Percentiles rank a stretch among this genome's conserved stretches.
phyloP scores from a whole-genome alignment of 2,113 vertebrate species.

The Mungos mungo region DNA sequence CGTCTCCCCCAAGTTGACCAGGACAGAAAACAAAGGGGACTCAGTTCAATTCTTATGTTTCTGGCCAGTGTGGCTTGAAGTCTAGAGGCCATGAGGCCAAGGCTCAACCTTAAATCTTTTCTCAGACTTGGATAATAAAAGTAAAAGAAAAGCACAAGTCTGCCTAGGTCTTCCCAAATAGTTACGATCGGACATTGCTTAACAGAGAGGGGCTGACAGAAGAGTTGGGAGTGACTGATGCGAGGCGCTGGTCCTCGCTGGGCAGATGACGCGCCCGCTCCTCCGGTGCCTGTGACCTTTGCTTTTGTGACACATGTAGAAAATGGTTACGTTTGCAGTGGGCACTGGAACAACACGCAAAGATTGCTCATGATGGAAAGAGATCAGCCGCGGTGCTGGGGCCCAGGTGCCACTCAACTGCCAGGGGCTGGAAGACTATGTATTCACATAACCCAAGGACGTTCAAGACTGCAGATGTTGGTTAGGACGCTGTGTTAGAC shows the following conservation, averaged over 20 bases:
- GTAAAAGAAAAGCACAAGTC: background rate
- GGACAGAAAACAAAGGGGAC: background rate
- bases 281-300: accelerated
- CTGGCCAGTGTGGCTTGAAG: background rate
- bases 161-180: background rate
- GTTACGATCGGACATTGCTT: accelerated
- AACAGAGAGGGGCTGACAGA: too few species aligned
- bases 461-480: accelerated
- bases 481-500: too few species aligned
- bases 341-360: too few species aligned
- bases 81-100: background rate
- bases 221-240: accelerated
- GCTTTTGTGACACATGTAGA: too few species aligned
- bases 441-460: background rate
- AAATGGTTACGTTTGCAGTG: accelerated
- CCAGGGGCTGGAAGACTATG: too few species aligned
- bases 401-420: background rate
- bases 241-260: background rate
- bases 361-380: accelerated
- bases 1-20: accelerated
- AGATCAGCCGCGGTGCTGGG: accelerated
- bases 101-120: background rate
- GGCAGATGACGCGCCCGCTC: accelerated
- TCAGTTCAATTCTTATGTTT: background rate
- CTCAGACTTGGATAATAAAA: background rate